phyloP scores from a whole-genome alignment of 2,888 invertebrate genomes.

The Malthinus seriepunctatus region DNA sequence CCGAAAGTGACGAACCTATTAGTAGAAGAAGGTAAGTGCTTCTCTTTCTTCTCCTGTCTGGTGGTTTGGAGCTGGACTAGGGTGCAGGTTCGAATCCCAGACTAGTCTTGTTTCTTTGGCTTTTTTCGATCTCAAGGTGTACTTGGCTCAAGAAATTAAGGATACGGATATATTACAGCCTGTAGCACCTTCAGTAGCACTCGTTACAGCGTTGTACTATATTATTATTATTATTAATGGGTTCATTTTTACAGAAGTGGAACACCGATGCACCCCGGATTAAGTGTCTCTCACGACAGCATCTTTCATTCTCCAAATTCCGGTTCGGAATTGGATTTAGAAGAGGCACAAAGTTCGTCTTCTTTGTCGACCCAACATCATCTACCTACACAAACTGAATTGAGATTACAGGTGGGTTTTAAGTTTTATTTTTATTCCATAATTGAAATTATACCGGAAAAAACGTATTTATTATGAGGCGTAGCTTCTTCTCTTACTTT shows the following conservation, averaged over 20 bases:
- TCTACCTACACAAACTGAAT: conserved; percentile 44
- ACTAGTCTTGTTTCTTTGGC: too few species aligned
- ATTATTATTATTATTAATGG: too few species aligned
- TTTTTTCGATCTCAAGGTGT: too few species aligned
- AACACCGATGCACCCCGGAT: conserved; percentile 55
- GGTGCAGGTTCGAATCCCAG: too few species aligned
- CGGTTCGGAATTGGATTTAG: conserved; percentile 55
- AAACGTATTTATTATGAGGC: too few species aligned
- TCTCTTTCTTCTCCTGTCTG: too few species aligned
- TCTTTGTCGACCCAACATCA: conserved; percentile 53
- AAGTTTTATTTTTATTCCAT: background rate
- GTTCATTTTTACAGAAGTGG: conserved; percentile 46
- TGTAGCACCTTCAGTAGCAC: too few species aligned
- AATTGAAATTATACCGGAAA: background rate
- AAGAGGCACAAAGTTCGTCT: conserved; percentile 57
- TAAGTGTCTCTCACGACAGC: conserved; percentile 90
- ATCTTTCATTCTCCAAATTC: conserved; percentile 80
- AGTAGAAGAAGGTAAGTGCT: conserved; percentile 60
- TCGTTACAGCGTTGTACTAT: too few species aligned
- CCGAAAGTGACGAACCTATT: conserved; percentile 63
- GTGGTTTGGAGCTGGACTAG: too few species aligned
- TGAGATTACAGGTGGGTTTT: conserved; percentile 49
- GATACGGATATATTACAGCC: too few species aligned
- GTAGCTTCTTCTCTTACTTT: background rate
- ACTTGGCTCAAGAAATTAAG: too few species aligned